Base-by-base conservation (phyloP, 1,140 invertebrate genomes). In the Proctacanthus coquilletti region DNA sequence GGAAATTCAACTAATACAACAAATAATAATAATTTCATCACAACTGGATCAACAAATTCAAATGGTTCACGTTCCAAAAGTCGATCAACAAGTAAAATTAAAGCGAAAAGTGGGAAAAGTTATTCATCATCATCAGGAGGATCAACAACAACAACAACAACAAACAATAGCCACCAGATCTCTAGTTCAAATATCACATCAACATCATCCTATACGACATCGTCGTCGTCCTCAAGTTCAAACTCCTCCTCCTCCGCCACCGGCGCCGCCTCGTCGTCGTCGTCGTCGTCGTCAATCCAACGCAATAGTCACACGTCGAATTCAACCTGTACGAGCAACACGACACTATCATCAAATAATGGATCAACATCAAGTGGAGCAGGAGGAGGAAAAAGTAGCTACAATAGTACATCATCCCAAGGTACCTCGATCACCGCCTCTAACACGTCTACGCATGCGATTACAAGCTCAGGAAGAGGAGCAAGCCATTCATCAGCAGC, bases 251-350 rank as follows among this genome's bases (percentile, higher is more conserved):
- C 61, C 11, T 60, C 61, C 5, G 41, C 53, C 9, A 60, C 62
- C 15, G 36, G 52, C 4, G 34, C 55, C 14, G 25, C 50, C 5
- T 44, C 50, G 2, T 51, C 51, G 34, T 29, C 50, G 8, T 10
- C 34, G 11, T 27, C 8, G 21, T 4, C 15, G 15, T n/a, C 31
- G 38, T 30, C 4, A 10, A 11, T 30, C 20, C 13, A 5, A 21
- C n/a, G 21, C n/a, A n/a, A n/a, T n/a, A n/a, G n/a, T 34, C 56
- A 60, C 41, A 39, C 40, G 34, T 18, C 33, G n/a, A 58, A 60
- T 44, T 40, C 55, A 21, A 52, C 61, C 18, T 61, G 61, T 29
- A 64, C 61, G 63, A 65, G 64, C 44, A 64, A 63, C 43, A 61
- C 64, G 29, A 65, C n/a, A n/a, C n/a, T n/a, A n/a, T n/a, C n/a